Percentiles rank a stretch among this genome's conserved stretches.
Evolutionary conservation across 2,797 vertebrate genomes (phyloP).

Genomic region (Brachymystax lenok): DNA sequence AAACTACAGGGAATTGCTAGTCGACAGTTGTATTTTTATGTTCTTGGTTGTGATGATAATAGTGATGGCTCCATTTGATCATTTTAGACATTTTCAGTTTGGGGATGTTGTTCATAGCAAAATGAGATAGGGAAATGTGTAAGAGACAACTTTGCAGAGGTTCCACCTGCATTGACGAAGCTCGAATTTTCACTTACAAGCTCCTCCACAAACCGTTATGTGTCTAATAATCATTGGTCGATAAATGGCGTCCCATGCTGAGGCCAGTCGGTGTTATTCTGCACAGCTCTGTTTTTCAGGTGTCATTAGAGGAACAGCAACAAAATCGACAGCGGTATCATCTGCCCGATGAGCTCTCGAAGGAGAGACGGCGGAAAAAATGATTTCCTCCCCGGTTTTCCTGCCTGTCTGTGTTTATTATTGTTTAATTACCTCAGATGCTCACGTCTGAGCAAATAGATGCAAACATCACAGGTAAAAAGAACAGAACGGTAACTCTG

Average conservation of each 20-base stretch:
- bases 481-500: slow-evolving; percentile 33
- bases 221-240: neutral
- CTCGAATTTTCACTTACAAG: neutral
- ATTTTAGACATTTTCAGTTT: neutral
- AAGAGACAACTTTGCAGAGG: too few species aligned
- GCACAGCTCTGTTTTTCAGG: neutral
- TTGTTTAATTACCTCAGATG: slow-evolving; percentile 41
- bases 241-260: neutral
- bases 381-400: slow-evolving; percentile 8
- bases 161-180: too few species aligned
- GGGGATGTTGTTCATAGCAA: neutral
- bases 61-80: neutral
- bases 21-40: neutral
- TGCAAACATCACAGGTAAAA: slow-evolving; percentile 46
- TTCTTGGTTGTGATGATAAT: neutral
- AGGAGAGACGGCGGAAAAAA: neutral
- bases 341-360: neutral
- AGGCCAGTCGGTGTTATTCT: neutral
- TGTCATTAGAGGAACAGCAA: neutral
- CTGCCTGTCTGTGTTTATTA: slow-evolving; percentile 18
- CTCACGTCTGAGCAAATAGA: slow-evolving; percentile 44
- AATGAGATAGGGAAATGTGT: neutral
- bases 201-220: neutral
- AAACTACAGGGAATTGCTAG: neutral
- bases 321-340: neutral